A percentile compares a stretch with the other conserved stretches of the same genome.
Evolutionary conservation across 1,140 invertebrate species (phyloP).

Genomic region (Atta cephalotes): DNA sequence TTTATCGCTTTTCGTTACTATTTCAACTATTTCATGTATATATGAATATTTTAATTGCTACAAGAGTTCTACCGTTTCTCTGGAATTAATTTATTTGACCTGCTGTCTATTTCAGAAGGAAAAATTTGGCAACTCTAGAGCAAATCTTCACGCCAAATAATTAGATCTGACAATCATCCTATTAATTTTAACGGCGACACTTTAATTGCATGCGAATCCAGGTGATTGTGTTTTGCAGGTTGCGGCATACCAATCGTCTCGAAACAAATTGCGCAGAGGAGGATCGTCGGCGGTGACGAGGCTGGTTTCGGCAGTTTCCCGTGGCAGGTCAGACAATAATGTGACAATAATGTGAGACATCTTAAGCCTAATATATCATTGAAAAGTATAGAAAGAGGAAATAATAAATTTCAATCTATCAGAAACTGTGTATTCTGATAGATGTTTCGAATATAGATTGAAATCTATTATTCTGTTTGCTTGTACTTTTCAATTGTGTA

Average conservation of each 20-base stretch:
- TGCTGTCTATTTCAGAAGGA: slow-evolving; percentile 10
- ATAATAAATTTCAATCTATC: no score
- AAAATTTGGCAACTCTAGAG: slow-evolving; percentile 34
- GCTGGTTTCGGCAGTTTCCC: slow-evolving; percentile 97
- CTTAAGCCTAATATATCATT: neutral
- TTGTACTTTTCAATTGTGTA: no score
- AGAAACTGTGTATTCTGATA: no score
- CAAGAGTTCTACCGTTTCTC: neutral
- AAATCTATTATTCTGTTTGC: no score
- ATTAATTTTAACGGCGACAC: slow-evolving; percentile 18
- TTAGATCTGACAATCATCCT: slow-evolving; percentile 13
- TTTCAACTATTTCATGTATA: neutral
- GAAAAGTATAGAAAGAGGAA: no score
- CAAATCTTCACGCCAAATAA: slow-evolving; percentile 32
- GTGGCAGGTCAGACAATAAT: slow-evolving; percentile 91
- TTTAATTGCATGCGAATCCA: slow-evolving; percentile 40
- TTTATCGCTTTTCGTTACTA: neutral
- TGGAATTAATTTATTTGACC: slow-evolving; percentile 5
- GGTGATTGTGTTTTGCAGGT: slow-evolving; percentile 87
- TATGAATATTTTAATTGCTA: neutral
- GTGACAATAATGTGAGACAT: neutral
- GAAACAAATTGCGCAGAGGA: slow-evolving; percentile 93
- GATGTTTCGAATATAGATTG: no score
- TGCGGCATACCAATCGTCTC: slow-evolving; percentile 93
- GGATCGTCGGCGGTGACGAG: slow-evolving; percentile 97